Conservation (phyloP, 53 echinoderm and acorn worm species). For the Pentamera pediparva region DNA sequence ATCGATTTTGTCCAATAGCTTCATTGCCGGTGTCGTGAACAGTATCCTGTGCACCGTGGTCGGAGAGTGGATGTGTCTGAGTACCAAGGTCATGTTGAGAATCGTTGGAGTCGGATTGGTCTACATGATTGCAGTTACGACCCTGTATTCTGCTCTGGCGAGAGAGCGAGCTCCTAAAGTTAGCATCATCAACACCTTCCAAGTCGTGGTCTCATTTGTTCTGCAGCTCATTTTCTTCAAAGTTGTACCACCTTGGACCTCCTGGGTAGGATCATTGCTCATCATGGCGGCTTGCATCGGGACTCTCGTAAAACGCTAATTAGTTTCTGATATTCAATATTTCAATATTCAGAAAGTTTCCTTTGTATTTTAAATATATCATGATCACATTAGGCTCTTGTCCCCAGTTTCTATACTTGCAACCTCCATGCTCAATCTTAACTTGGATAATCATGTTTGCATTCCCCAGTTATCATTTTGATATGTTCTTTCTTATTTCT, state of each 20-base stretch:
- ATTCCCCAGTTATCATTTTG: too few species aligned
- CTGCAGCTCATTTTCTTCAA: background rate
- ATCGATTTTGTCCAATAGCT: background rate
- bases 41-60: background rate
- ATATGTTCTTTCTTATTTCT: too few species aligned
- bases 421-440: too few species aligned
- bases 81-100: background rate
- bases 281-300: background rate
- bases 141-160: background rate
- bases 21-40: background rate
- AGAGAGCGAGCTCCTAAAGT: background rate
- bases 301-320: too few species aligned
- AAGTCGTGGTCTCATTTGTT: background rate
- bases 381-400: too few species aligned
- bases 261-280: background rate
- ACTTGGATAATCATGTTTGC: too few species aligned
- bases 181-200: background rate
- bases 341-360: too few species aligned
- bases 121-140: background rate
- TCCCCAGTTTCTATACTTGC: too few species aligned
- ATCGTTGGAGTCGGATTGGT: background rate
- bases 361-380: too few species aligned
- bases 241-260: background rate
- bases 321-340: too few species aligned
- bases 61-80: background rate